Base-by-base conservation (phyloP, 2,888 invertebrate species). In the Ochropacha duplaris region DNA sequence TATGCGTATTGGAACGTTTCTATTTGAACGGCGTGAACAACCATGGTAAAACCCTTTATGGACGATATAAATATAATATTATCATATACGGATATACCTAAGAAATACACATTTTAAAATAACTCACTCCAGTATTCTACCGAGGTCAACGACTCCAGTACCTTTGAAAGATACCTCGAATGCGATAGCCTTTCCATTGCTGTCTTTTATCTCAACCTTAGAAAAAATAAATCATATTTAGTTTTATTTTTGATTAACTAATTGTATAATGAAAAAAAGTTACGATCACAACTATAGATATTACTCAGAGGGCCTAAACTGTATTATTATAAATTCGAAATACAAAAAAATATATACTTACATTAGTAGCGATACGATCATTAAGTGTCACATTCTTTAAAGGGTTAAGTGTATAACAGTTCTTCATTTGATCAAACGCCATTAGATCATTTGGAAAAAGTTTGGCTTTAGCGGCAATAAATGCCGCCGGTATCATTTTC, bases 351-450 rank as follows among this genome's bases (percentile, higher is more conserved):
- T 19, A 60, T n/a, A 64, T 62, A 74, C 85, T 83, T 59, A 90
- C 87, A 9, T 61, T 60, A 28, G 76, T 69, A n/a, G 39, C 24
- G 8, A 76, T 76, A 4, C 85, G 75, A 1, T 80, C 78, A 5
- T 65, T 67, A 2, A 57, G 3, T 1, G 85, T 73, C 0, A 81
- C 72, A n/a, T 83, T 87, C 0, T 93, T 91, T 26, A 95, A 76
- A 0, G 79, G 71, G 0, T 69, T 72, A 4, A 94, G 76, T 31
- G 93, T 86, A 69, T 95, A 97, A 56, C 95, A 92, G 79, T 95
- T 96, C 69, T 95, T 95, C 39, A 84, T 91, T 26, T 96, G 96
- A 86, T 97, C 97, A 83, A 94, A 97, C 0, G 96, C 96, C n/a
- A 95, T 93, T 60, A 84, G 68, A 0, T 90, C 78, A 0, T 69